Evolutionary conservation across 2,797 vertebrate genomes (phyloP), one percentile per base, ranked within the genome.

Genomic region (Anguilla pacifica): DNA sequence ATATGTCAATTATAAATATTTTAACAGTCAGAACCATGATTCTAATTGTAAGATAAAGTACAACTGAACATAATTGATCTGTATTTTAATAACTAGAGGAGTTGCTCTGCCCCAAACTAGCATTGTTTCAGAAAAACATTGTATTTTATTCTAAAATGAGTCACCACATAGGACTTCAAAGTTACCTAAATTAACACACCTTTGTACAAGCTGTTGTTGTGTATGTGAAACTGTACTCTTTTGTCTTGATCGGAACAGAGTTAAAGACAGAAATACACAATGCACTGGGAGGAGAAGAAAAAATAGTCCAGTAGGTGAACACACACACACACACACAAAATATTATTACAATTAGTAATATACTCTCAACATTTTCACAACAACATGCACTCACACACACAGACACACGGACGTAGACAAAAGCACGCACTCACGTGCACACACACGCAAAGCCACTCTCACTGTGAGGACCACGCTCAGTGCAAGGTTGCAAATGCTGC

Each of bases 261-360:
- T 43, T 15, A 85, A 43, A 22, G 15, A 85, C 46, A n/a, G 31
- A 70, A 43, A 74, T n/a, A 55, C 13, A 7, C 43, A n/a, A 67
- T 19, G 43, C 17, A 64, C 17, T 31, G 43, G 17, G 28, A 85
- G 46, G 19, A 10, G 10, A 46, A 25, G 15, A 46, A 61, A 19
- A 70, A 25, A 85, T 46, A 53, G 51, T 53, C 51, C 51, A 53
- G 51, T 53, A 13, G 51, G 51, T 13, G 51, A 92, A 91, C 70
- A 84, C 89, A 90, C 82, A 93, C 89, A 90, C 82, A 93, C 79
- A 91, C 86, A 90, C 82, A 85, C 10, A 43, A 86, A 17, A 25
- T 43, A 86, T 25, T 3, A 88, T 90, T 88, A 92, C 92, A 93
- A 92, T 59, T 17, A 17, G 3, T 82, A 17, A 82, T 19, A 22